Conservation (phyloP, 2,888 invertebrate species). For the Stenchaetothrips biformis region DNA sequence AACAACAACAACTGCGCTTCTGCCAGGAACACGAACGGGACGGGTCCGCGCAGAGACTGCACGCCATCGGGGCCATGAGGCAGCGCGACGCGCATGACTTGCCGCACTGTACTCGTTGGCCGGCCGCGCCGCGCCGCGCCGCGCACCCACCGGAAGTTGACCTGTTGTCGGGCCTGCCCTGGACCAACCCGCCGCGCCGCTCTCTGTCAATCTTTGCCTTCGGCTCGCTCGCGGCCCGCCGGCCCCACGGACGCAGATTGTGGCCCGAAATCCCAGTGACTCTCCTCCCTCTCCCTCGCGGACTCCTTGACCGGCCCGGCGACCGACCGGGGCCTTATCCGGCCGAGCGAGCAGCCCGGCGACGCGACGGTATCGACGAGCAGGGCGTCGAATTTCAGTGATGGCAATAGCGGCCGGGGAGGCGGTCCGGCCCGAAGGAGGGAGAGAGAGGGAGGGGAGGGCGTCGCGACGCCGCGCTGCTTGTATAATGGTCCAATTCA, state of each 20-base stretch:
- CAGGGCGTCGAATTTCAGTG: conserved; percentile 12
- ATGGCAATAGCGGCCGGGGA: neutral
- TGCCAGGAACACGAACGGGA: too few relatives aligned
- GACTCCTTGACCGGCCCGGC: neutral
- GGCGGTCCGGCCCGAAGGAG: neutral
- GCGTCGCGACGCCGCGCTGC: neutral
- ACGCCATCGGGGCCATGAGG: neutral
- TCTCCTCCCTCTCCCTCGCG: neutral
- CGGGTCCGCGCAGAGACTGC: too few relatives aligned
- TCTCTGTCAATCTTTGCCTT: conserved; percentile 12
- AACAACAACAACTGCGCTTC: too few relatives aligned
- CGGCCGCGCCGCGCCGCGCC: neutral
- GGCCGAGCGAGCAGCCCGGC: neutral
- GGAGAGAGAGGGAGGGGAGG: neutral
- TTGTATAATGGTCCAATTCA: neutral
- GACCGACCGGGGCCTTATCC: neutral
- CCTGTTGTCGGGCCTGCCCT: neutral
- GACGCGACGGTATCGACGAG: neutral
- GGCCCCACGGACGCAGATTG: neutral
- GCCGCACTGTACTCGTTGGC: neutral
- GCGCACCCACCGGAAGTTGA: conserved; percentile 20
- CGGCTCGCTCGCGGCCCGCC: neutral
- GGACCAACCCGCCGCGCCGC: neutral
- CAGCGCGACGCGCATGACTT: conserved; percentile 11
- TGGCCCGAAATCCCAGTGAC: neutral